Conservation (phyloP, 1,140 invertebrate species). For the Mactra quadrangularis region DNA sequence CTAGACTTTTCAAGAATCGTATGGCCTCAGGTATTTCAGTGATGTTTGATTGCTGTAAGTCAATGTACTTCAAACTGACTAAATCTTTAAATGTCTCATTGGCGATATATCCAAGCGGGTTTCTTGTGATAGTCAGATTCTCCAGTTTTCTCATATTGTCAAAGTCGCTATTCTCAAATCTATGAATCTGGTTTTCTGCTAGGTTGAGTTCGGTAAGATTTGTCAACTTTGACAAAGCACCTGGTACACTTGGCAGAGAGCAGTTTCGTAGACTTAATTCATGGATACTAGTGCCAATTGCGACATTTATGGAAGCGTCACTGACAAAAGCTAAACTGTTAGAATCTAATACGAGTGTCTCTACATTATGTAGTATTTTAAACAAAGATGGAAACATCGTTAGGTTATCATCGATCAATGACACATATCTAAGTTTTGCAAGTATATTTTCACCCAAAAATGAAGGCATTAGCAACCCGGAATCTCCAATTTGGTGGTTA, state of each 20-base stretch:
- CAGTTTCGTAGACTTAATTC: conserved; percentile 48
- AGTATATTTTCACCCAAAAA: conserved; percentile 4
- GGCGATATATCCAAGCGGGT: conserved; percentile 52
- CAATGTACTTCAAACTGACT: conserved; percentile 4
- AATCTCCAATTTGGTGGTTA: conserved; percentile 56
- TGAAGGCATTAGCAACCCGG: conserved; percentile 50
- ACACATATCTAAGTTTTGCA: conserved; percentile 21
- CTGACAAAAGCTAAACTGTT: conserved; percentile 52
- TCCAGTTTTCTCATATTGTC: conserved; percentile 20
- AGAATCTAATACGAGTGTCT: conserved; percentile 26
- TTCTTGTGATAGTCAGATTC: conserved; percentile 29
- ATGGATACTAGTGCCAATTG: conserved; percentile 10
- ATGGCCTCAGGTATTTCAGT: conserved; percentile 49
- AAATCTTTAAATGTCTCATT: conserved; percentile 54
- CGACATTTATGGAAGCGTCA: conserved; percentile 37
- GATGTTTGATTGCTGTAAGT: conserved; percentile 39
- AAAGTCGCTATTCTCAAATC: conserved; percentile 60
- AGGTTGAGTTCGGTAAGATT: conserved; percentile 47
- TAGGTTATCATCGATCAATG: conserved; percentile 42
- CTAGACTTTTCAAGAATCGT: conserved; percentile 12
- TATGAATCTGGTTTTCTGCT: conserved; percentile 41
- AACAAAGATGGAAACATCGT: conserved; percentile 48
- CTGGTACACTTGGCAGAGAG: conserved; percentile 41
- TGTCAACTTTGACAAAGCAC: conserved; percentile 47
- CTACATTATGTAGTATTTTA: conserved; percentile 21